Percentiles rank a stretch among this genome's conserved stretches.
These are phyloP conservation scores for Tenthredo distinguenda DNA, from an alignment of 2,888 invertebrate species.

Conservation along the genomic window DNA sequence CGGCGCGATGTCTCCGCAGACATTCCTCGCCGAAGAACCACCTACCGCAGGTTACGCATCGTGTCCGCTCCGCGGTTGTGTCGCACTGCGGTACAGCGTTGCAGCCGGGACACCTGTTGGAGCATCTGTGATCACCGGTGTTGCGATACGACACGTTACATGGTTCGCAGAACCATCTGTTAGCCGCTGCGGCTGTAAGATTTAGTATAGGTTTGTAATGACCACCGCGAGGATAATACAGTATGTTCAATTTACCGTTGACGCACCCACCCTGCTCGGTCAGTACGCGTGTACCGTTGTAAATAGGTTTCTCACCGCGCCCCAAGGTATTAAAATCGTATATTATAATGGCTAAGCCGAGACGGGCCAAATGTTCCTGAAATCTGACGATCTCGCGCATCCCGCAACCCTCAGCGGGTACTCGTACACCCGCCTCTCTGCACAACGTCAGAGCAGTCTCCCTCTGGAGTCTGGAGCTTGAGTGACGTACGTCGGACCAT, in stretches of 20 bases:
- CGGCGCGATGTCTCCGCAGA: neutral
- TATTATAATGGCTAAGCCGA: constrained; percentile 16
- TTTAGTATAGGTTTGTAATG: constrained; percentile 48
- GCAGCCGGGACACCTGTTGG: neutral
- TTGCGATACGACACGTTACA: neutral
- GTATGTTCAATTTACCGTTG: neutral
- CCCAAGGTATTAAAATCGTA: constrained; percentile 39
- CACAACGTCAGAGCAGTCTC: neutral
- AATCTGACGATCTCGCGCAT: neutral
- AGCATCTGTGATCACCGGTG: neutral
- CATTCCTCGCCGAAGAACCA: neutral
- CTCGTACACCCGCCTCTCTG: neutral
- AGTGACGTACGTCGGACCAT: neutral
- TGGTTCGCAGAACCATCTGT: constrained; percentile 60
- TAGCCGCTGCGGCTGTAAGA: constrained; percentile 53
- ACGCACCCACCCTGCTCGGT: neutral
- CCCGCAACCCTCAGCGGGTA: neutral
- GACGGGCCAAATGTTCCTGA: constrained; percentile 35
- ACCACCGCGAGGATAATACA: neutral
- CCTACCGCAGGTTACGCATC: neutral
- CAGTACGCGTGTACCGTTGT: constrained; percentile 12
- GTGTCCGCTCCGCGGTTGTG: neutral
- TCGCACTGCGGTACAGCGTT: neutral
- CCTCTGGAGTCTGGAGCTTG: neutral
- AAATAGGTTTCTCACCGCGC: neutral